Base-by-base conservation (phyloP, 2,113 vertebrate genomes). In the Tylochromis polylepis region DNA sequence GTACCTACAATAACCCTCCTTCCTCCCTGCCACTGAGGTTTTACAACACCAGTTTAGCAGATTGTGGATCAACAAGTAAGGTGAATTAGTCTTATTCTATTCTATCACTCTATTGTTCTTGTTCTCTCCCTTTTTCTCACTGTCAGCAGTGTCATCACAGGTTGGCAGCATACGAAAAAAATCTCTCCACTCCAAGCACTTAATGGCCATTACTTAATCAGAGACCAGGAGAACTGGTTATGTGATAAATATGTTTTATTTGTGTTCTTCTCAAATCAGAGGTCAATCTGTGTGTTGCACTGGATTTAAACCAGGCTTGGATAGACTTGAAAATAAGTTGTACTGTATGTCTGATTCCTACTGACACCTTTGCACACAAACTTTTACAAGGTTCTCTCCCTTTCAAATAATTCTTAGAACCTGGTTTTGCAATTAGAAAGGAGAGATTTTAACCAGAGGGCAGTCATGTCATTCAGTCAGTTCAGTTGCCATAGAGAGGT, bases 21-120 rank as follows among this genome's bases (percentile, higher is more conserved):
- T 55, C 11, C 38, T 79, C 7, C 0, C 29, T 22, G 55, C 81
- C 16, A 3, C 84, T 36, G 29, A 82, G 38, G 75, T 3, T 43
- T 72, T 83, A 85, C 88, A 83, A 22, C 88, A 79, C 4, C 81
- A 85, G 85, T 91, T 92, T 87, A 65, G 83, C 85, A 79, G 86
- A 51, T 24, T 86, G 82, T 60, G 49, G 56, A 84, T 89, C 34
- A 85, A 85, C 87, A 83, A 59, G 24, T 16, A 56, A 70, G 83
- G 59, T 51, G 85, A 82, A 67, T 56, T 84, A 81, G 51, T 90
- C 84, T 85, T 31, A 29, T 56, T 87, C 59, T 58, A 15, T 41
- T 88, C 53, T 62, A 24, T 82, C 4, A 8, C 51, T 8, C 78
- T 49, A 22, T 89, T 89, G 77, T 82, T 82, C 70, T 79, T 43